Evolutionary conservation across 2,888 invertebrate genomes (phyloP), one percentile per base, ranked within the genome.

Genomic region (Aethes cnicana): DNA sequence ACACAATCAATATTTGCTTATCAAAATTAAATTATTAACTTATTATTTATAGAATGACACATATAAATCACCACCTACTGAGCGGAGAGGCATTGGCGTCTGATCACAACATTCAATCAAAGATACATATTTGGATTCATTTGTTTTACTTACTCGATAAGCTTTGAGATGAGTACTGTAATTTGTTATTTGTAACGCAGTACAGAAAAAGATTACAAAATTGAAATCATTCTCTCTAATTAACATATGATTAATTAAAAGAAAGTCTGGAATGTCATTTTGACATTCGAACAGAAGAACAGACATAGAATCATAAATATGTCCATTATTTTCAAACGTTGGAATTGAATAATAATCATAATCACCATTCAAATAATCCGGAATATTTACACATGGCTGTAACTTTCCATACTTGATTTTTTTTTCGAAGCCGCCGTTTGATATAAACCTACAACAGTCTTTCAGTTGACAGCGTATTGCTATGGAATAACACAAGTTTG

Each of bases 401-500:
- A n/a, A n/a, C n/a, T 20, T 20, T 4, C 20, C 6, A 20, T 4
- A 4, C 3, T 28, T 28, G 7, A 28, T 28, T 3, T 28, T 28
- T 4, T 28, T 7, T 28, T 28, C 7, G 28, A 28, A 28, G 3
- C 28, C 28, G 11, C 3, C 7, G 7, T 11, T 12, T 12, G 12
- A 11, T 12, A 28, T 11, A 28, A 6, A 35, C 9, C 35, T 35
- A 0, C 5, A 35, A 18, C 35, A 35, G 5, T 18, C 9, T 35
- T 18, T 35, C 9, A 35, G 4, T 35, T 35, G 9, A 35, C 35
- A 35, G 1, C 35, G 18, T 9, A 35, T 9, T 11, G n/a, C 35
- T 18, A 35, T 35, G 0, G 35, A 35, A 20, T 12, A 20, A 20
- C 35, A 35, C 7, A 35, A 20, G 18, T 43, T 30, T 30, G 39